phyloP scores from a whole-genome alignment of 2,888 invertebrate species.

The Chironomus riparius region DNA sequence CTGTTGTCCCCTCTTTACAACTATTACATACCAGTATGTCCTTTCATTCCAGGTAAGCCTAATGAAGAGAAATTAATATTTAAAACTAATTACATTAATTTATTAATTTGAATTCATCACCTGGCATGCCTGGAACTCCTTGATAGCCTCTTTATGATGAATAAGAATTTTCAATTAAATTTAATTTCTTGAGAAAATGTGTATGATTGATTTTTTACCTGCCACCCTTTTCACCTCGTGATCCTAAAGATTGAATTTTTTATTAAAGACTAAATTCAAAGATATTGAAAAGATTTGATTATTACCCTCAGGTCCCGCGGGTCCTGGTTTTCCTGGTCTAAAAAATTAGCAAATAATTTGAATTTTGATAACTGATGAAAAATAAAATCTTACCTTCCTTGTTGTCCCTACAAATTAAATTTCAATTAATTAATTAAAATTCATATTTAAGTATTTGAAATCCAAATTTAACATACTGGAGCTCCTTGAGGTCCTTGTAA shows the following conservation, averaged over 20 bases:
- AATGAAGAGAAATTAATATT: background rate
- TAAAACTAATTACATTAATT: background rate
- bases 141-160: background rate
- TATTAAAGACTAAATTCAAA: too few relatives aligned
- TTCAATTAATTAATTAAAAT: too few relatives aligned
- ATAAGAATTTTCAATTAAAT: background rate
- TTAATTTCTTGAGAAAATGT: too few relatives aligned
- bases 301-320: background rate
- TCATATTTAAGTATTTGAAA: too few relatives aligned
- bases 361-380: too few relatives aligned
- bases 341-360: background rate
- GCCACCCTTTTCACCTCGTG: constrained; percentile 13
- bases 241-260: background rate
- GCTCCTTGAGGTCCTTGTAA: constrained; percentile 9
- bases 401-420: background rate
- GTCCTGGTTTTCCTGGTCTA: constrained; percentile 6
- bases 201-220: background rate
- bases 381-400: background rate
- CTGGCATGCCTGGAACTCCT: background rate
- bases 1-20: too few relatives aligned
- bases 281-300: background rate
- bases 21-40: constrained; percentile 3
- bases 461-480: background rate
- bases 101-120: background rate
- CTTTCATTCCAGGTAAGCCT: background rate